Percentiles rank a stretch among this genome's conserved stretches.
Conservation (phyloP, 2,888 invertebrate species). For the Tyria jacobaeae region DNA sequence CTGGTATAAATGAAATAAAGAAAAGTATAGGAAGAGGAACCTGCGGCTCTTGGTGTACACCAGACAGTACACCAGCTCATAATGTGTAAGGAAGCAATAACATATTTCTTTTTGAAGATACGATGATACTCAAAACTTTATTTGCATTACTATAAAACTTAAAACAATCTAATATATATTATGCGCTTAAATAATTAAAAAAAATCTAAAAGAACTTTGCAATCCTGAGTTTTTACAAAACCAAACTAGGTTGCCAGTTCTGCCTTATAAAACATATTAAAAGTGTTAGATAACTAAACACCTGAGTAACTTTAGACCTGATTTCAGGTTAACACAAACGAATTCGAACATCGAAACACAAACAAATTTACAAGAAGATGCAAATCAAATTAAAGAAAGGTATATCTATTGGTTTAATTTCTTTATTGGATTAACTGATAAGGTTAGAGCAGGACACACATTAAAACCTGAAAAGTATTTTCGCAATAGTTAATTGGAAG, state of each 20-base stretch:
- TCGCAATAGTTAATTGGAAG: background rate
- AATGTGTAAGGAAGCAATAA: slow-evolving; percentile 58
- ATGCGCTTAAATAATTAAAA: background rate
- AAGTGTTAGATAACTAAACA: background rate
- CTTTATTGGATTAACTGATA: too few relatives aligned
- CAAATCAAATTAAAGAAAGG: slow-evolving; percentile 51
- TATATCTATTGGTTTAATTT: too few relatives aligned
- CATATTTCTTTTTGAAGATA: background rate
- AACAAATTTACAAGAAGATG: slow-evolving; percentile 56
- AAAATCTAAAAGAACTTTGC: too few relatives aligned
- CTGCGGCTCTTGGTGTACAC: slow-evolving; percentile 78
- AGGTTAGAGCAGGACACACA: too few relatives aligned
- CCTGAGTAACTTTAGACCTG: background rate
- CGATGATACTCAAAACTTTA: background rate
- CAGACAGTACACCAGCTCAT: slow-evolving; percentile 66
- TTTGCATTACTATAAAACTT: too few relatives aligned
- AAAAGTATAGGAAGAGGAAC: slow-evolving; percentile 49
- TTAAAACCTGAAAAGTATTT: background rate
- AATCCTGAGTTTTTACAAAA: too few relatives aligned
- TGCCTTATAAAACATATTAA: background rate
- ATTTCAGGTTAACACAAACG: slow-evolving; percentile 49
- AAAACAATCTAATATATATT: too few relatives aligned
- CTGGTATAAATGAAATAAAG: slow-evolving; percentile 35
- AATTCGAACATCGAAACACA: slow-evolving; percentile 62
- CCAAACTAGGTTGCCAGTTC: background rate